Evolutionary conservation across 92 coral and sea anemone genomes (phyloP), one percentile per base, ranked within the genome.

Genomic region (Phenganax subtilis): DNA sequence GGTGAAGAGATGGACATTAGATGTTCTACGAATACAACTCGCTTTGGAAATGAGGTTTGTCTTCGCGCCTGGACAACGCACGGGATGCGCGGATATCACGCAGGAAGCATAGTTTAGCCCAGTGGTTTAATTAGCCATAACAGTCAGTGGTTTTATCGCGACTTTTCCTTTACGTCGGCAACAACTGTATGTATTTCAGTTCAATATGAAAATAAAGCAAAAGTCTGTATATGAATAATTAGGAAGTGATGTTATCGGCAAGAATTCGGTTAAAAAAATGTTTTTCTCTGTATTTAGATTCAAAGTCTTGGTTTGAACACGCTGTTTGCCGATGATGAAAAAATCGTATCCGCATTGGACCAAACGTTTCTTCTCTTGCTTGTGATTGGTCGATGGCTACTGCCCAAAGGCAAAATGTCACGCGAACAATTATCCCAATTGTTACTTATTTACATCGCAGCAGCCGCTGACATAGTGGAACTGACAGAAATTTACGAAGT

Each of bases 401-500:
- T 93, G 28, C 97, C 97, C 29, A 93, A 93, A 70, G 97, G 97
- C 6, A 86, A 89, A 44, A 91, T 93, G 82, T 87, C 97, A 78
- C 93, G 97, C 47, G 97, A 93, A 58, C 96, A 93, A 70, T 59
- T 93, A 57, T 93, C 97, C 44, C 97, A 93, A 58, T 86, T 93
- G 57, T 84, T 93, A 64, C 92, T 93, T 57, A 92, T 89, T 59
- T 93, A 93, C 87, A 89, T 93, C 10, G 97, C 96, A 5, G 89
- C 90, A 82, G 97, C 96, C 15, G 97, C 97, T 9, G 97, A 93
- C 75, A 93, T 93, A 72, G 92, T 93, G 88, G 97, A 93, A 81
- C 92, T 93, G 87, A 93, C 97, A 0, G 97, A 89, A 66, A 89
- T 93, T 71, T 78, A 6, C 16, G 82, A 78, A 61, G 44, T 78